Conservation (phyloP, 2,797 vertebrate species). For the Acanthiza pusilla region DNA sequence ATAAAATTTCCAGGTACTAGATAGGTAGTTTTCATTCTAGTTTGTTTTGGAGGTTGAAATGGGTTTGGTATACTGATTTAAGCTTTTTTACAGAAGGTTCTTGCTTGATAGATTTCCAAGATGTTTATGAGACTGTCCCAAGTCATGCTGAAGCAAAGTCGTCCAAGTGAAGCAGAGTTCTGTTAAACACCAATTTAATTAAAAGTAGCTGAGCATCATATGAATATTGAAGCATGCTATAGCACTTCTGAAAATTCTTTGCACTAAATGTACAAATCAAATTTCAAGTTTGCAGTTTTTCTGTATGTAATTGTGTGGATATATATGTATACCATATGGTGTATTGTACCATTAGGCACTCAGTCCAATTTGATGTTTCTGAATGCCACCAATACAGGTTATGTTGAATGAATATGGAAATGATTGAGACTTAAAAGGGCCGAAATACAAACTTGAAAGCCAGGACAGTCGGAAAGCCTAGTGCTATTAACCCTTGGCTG, state of each 20-base stretch:
- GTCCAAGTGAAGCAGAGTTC: neutral
- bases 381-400: neutral
- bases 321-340: rapidly evolving
- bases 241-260: neutral
- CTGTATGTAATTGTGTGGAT: neutral
- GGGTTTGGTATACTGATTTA: neutral
- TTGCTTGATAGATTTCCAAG: neutral
- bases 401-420: neutral
- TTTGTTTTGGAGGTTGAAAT: neutral
- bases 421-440: neutral
- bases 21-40: neutral
- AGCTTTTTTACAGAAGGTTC: neutral
- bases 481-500: neutral
- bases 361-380: neutral
- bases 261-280: neutral
- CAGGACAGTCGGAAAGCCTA: neutral
- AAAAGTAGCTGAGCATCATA: neutral
- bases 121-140: neutral
- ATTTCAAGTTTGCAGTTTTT: neutral
- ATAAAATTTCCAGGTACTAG: neutral
- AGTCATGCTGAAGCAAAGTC: neutral
- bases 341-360: neutral
- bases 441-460: neutral
- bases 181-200: neutral
- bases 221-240: neutral